These are phyloP conservation scores for Hirudinaria manillensis DNA, from an alignment of 2,888 invertebrate species.

Conservation along the genomic window DNA sequence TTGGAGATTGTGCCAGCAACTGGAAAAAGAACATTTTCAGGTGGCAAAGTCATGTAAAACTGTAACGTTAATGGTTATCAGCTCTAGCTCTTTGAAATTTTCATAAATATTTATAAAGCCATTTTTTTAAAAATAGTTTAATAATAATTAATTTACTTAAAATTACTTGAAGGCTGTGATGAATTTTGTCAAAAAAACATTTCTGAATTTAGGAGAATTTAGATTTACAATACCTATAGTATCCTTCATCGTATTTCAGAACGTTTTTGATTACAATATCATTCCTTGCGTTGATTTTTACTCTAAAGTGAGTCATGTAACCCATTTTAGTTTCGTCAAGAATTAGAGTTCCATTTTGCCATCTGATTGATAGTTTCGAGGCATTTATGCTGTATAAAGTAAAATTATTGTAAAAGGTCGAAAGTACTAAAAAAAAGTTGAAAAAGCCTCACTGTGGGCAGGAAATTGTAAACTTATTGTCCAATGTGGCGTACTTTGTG, in stretches of 20 bases:
- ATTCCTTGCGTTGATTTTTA: conserved; percentile 23
- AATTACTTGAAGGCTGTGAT: too few relatives aligned
- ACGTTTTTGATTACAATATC: conserved; percentile 30
- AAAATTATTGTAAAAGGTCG: not conserved
- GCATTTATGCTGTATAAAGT: conserved; percentile 17
- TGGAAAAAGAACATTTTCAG: conserved; percentile 10
- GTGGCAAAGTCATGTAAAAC: too few relatives aligned
- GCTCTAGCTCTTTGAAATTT: not conserved
- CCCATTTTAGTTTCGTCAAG: conserved; percentile 22
- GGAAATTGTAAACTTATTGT: not conserved
- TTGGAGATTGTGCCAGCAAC: conserved; percentile 21
- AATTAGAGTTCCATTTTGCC: conserved; percentile 31
- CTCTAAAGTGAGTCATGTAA: conserved; percentile 19
- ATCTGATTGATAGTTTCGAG: conserved; percentile 10
- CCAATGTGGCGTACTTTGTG: not conserved
- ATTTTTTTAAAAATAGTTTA: too few relatives aligned
- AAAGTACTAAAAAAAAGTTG: not conserved
- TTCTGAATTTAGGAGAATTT: not conserved
- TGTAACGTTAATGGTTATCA: not conserved
- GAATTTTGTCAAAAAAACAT: not conserved
- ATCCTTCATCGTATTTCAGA: conserved; percentile 20
- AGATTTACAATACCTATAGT: conserved; percentile 11
- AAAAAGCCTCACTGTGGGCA: conserved; percentile 24
- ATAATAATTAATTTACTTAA: too few relatives aligned
- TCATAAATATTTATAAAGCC: too few relatives aligned